These are phyloP conservation scores for Phasia obesa DNA, from an alignment of 2,888 invertebrate genomes.

Conservation along the genomic window DNA sequence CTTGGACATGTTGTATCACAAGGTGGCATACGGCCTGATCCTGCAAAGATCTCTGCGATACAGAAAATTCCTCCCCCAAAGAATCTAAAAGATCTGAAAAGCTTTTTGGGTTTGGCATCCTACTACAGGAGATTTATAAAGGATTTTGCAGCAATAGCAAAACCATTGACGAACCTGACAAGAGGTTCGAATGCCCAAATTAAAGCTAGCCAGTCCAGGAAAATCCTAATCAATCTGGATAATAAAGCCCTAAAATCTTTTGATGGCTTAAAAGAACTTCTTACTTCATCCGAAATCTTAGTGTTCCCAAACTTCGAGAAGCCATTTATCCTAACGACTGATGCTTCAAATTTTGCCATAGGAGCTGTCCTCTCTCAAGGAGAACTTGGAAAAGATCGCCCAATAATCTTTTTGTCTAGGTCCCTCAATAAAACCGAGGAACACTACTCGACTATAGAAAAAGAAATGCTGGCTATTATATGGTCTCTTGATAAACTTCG, in stretches of 20 bases:
- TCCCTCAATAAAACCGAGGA: not conserved
- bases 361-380: not conserved
- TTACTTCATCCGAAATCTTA: not conserved
- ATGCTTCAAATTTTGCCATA: not conserved
- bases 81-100: not conserved
- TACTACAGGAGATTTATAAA: not conserved
- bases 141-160: not conserved
- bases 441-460: not conserved
- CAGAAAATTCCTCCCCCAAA: not conserved
- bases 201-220: too few relatives aligned
- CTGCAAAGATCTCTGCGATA: not conserved
- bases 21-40: not conserved
- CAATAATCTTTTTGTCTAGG: not conserved
- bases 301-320: not conserved
- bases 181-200: too few relatives aligned
- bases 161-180: too few relatives aligned
- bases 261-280: too few relatives aligned
- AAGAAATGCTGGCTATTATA: not conserved
- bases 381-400: not conserved
- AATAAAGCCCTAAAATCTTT: too few relatives aligned
- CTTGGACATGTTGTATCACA: not conserved
- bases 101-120: not conserved
- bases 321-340: not conserved
- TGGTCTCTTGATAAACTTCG: not conserved
- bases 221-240: too few relatives aligned